Evolutionary conservation across 2,888 invertebrate genomes (phyloP).

Genomic region (Philonicus albiceps): DNA sequence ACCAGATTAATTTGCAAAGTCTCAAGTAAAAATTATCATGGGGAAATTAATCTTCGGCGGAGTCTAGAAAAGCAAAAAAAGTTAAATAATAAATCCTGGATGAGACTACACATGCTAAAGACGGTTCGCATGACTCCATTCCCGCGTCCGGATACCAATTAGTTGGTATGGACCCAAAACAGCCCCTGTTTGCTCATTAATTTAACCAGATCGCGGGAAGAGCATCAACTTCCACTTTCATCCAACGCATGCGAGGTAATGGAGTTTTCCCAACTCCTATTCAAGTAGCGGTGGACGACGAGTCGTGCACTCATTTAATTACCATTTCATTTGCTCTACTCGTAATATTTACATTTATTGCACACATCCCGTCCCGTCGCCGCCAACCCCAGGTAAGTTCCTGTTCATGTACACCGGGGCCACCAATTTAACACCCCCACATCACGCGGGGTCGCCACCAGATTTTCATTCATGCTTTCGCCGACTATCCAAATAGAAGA

Average conservation of each 20-base stretch:
- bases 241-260: neutral
- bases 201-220: neutral
- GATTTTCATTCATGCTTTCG: slow-evolving; percentile 22
- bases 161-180: neutral
- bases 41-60: neutral
- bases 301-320: neutral
- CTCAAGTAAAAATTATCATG: neutral
- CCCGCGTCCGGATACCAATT: neutral
- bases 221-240: neutral
- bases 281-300: neutral
- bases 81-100: neutral
- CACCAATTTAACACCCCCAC: neutral
- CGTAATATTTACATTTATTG: neutral
- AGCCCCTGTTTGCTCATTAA: neutral
- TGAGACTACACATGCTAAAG: neutral
- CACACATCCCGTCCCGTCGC: neutral
- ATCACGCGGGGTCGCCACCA: neutral
- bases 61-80: neutral
- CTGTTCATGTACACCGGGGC: neutral
- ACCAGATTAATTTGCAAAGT: neutral
- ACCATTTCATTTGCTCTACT: neutral
- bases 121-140: neutral
- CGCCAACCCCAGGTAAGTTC: neutral
- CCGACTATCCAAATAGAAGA: neutral
- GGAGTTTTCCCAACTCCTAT: neutral